Conservation (phyloP, 1,140 invertebrate species). For the Portunus trituberculatus region DNA sequence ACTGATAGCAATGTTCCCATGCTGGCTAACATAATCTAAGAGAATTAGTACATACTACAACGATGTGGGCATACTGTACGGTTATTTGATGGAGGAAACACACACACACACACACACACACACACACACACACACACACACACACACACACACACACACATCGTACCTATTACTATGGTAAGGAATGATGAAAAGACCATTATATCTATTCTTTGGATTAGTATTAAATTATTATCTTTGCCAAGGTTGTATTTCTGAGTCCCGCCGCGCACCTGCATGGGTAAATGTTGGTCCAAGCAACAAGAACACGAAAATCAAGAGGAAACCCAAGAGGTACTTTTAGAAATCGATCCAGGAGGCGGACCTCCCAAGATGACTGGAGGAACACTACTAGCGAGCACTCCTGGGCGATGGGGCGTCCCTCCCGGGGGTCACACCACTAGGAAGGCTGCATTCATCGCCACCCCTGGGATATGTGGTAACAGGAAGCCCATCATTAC, state of each 20-base stretch:
- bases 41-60: no score
- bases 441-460: constrained; percentile 28
- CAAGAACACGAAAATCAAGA: constrained; percentile 13
- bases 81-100: not conserved
- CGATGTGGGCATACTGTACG: no score
- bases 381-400: constrained; percentile 58
- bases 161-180: not conserved
- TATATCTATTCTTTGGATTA: no score
- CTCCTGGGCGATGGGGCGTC: constrained; percentile 60
- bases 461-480: not conserved
- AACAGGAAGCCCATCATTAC: not conserved
- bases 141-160: no score
- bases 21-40: not conserved
- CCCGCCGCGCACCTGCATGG: constrained; percentile 63
- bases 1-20: not conserved
- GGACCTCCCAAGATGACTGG: constrained; percentile 53
- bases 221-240: not conserved
- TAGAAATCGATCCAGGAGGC: constrained; percentile 64
- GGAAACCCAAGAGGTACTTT: constrained; percentile 54
- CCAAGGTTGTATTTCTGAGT: constrained; percentile 45
- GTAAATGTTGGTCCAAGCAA: constrained; percentile 72
- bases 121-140: no score
- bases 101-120: no score
- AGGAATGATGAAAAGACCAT: no score
- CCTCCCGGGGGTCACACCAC: not conserved